Evolutionary conservation across 2,888 invertebrate genomes (phyloP), one percentile per base, ranked within the genome.

Genomic region (Amblyteles armatorius): DNA sequence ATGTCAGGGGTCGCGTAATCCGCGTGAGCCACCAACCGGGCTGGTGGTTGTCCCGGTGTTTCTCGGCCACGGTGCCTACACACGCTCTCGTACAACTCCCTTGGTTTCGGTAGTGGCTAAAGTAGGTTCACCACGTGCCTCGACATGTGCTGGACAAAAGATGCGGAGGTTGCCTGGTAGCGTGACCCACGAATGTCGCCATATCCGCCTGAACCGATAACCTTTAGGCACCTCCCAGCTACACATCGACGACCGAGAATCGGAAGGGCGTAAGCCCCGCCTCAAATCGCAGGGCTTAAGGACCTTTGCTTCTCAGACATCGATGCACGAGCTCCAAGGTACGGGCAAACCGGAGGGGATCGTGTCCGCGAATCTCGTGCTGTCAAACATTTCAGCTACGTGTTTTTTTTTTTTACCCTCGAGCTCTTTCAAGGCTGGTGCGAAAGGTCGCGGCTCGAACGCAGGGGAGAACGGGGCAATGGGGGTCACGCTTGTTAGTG

Each of bases 1-100:
- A 81, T 81, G 74, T 81, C 80, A 81, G 74, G 74, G 68, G 57
- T 57, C 68, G 60, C 52, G 48, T 69, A 74, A 74, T 74, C 68
- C 74, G n/a, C 44, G 4, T 33, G 22, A 74, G n/a, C 44, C 44
- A 48, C 29, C 6, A 2, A 63, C 9, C 52, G 52, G 52, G 16
- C n/a, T 1, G 26, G 13, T 60, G 29, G 9, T 55, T 60, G 1
- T 11, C 13, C 22, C 26, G 22, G 60, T 60, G 29, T 33, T 11
- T 7, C 16, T 79, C 44, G 5, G 50, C 13, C 76, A 16, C 26
- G 26, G 22, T 50, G 48, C 19, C 22, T 60, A 65, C 80, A 44
- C 67, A 67, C 50, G 19, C 26, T 13, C 36, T 50, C 22, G 33
- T 22, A 44, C 40, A n/a, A 63, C 13, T 19, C 29, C 4, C 44